A percentile compares a stretch with the other conserved stretches of the same genome.
These are phyloP conservation scores for Gallinago media DNA, from an alignment of 2,113 vertebrate species.

Conservation along the genomic window DNA sequence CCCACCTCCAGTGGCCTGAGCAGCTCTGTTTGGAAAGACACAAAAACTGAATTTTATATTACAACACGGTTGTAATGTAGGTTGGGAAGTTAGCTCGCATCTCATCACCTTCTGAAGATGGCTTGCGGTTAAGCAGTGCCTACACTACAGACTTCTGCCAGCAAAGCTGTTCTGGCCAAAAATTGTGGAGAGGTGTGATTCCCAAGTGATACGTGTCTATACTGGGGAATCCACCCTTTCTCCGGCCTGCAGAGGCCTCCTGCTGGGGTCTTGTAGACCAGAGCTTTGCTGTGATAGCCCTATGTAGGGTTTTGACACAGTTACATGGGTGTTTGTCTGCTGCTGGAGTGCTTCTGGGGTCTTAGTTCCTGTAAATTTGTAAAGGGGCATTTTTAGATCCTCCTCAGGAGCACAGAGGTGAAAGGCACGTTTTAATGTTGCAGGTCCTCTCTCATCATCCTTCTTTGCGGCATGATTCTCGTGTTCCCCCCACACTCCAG, in stretches of 20 bases:
- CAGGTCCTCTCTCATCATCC: neutral
- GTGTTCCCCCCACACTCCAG: accelerated
- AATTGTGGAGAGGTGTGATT: neutral
- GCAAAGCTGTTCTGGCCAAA: neutral
- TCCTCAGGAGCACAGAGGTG: neutral
- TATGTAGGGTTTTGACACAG: accelerated
- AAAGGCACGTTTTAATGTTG: neutral
- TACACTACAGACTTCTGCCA: neutral
- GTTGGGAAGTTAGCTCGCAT: neutral
- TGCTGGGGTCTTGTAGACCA: neutral
- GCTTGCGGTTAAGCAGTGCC: neutral
- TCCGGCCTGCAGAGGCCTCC: accelerated
- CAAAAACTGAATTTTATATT: neutral
- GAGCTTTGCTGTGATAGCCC: accelerated
- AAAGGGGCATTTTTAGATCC: neutral
- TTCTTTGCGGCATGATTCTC: neutral
- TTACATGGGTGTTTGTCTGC: neutral
- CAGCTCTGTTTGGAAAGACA: neutral
- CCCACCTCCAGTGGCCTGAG: neutral
- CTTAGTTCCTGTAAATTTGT: neutral
- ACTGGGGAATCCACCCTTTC: neutral
- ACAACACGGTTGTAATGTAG: accelerated
- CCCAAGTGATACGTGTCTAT: accelerated
- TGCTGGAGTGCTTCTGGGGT: neutral
- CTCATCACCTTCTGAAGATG: neutral